Evolutionary conservation across 2,113 vertebrate genomes (phyloP).

Genomic region (Tyto alba): DNA sequence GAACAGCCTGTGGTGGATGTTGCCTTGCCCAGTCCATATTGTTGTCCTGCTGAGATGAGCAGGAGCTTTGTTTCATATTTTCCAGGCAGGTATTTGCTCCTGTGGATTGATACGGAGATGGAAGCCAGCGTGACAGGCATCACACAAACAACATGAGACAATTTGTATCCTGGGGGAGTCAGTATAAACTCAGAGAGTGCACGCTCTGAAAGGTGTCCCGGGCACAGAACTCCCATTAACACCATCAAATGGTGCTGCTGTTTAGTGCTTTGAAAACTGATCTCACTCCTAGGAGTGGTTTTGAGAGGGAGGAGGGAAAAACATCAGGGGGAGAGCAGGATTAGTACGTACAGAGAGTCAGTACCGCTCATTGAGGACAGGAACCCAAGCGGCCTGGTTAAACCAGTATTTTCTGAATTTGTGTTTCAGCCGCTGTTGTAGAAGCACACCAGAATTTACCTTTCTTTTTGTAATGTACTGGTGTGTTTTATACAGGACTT

Average conservation of each 20-base stretch:
- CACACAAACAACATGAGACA: not conserved
- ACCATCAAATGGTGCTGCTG: not conserved
- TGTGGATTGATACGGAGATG: not conserved
- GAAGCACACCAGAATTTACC: not conserved
- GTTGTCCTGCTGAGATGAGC: not conserved
- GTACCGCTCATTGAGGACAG: not conserved
- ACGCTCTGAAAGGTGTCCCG: not conserved
- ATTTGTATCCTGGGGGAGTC: not conserved
- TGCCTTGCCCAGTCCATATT: not conserved
- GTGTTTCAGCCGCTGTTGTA: not conserved
- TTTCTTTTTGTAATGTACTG: not conserved
- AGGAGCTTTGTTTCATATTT: not conserved
- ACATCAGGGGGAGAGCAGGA: not conserved
- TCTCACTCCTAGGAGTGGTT: not conserved
- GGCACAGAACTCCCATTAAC: not conserved
- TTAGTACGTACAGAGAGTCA: not conserved
- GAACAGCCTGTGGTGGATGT: accelerated
- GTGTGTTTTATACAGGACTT: not conserved
- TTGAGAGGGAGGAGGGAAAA: not conserved
- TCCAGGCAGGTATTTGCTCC: not conserved
- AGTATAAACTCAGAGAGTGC: accelerated
- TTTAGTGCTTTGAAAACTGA: not conserved
- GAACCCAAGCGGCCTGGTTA: not conserved
- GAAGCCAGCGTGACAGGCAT: not conserved
- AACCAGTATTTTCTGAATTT: not conserved